Base-by-base conservation (phyloP, 2,888 invertebrate species). In the Ichneumon xanthorius region DNA sequence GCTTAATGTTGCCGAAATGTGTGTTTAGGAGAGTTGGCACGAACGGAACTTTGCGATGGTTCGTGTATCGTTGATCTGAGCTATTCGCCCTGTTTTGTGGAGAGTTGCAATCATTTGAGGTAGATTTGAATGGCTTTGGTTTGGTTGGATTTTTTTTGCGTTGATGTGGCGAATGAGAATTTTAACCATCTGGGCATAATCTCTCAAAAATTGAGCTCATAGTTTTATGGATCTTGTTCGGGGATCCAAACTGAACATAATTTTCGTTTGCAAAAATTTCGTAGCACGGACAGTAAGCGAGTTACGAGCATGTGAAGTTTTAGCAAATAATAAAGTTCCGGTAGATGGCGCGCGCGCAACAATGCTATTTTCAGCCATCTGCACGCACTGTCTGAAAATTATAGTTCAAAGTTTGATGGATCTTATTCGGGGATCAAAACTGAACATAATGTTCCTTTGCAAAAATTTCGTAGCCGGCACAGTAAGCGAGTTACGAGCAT, bases 11-110 rank as follows among this genome's bases (percentile, higher is more conserved):
- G 9, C 9, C 58, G 22, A 58, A 58, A 58, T 22, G 19, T 22
- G 58, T 58, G 19, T 26, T 58, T 58, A 11, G 58, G 58, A 19
- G 58, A 58, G 22, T 58, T 58, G 58, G 58, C 58, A 58, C 19
- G 22, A 58, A 58, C 11, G 22, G 0, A 14, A 26, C 11, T 26
- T 26, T 22, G 58, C 58, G 14, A 14, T 11, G 22, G 58, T 58
- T 58, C 26, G 58, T 58, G 22, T 58, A 58, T 58, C 58, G 55
- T 26, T 22, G 58, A 9, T 58, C 11, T 3, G 11, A 11, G 22
- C 58, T n/a, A 2, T 55, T 19, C 55, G 58, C 22, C 22, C 4
- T 11, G 58, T 30, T 61, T 61, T 61, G 61, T 2, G 26, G 16
- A 6, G 9, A 33, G 16, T 61, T 3, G 4, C 11, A 33, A 16